Evolutionary conservation across 2,797 vertebrate genomes (phyloP).

Genomic region (Semaprochilodus insignis): DNA sequence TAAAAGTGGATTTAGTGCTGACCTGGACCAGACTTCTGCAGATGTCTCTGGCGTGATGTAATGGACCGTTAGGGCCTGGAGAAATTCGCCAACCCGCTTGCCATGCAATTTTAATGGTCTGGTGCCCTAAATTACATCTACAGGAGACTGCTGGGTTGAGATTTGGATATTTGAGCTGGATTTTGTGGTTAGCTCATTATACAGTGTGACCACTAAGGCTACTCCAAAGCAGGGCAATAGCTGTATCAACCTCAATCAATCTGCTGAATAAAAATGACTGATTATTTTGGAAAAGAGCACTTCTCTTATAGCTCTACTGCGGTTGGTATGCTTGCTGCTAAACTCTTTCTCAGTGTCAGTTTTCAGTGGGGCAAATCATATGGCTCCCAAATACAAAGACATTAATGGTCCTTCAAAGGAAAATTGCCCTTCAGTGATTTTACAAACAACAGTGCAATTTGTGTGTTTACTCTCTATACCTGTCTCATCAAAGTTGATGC

Average conservation of each 20-base stretch:
- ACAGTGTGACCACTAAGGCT: slow-evolving; percentile 19
- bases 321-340: neutral
- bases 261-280: neutral
- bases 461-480: neutral
- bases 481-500: neutral
- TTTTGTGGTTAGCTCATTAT: slow-evolving; percentile 31
- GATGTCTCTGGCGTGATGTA: slow-evolving; percentile 32
- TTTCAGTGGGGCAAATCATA: neutral
- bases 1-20: neutral
- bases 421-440: neutral
- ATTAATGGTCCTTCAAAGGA: neutral
- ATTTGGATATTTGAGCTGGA: slow-evolving; percentile 1
- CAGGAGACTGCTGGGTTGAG: slow-evolving; percentile 21
- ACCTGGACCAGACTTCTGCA: neutral
- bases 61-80: slow-evolving; percentile 21
- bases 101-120: slow-evolving; percentile 42
- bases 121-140: slow-evolving; percentile 33
- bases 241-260: slow-evolving; percentile 21
- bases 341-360: neutral
- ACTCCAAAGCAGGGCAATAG: slow-evolving; percentile 12
- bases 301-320: slow-evolving; percentile 1
- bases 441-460: neutral
- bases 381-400: neutral
- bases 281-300: neutral
- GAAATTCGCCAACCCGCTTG: slow-evolving; percentile 26